A percentile compares a stretch with the other conserved stretches of the same genome.
phyloP scores from a whole-genome alignment of 2,113 vertebrate genomes.

The Nycticryphes semicollaris region DNA sequence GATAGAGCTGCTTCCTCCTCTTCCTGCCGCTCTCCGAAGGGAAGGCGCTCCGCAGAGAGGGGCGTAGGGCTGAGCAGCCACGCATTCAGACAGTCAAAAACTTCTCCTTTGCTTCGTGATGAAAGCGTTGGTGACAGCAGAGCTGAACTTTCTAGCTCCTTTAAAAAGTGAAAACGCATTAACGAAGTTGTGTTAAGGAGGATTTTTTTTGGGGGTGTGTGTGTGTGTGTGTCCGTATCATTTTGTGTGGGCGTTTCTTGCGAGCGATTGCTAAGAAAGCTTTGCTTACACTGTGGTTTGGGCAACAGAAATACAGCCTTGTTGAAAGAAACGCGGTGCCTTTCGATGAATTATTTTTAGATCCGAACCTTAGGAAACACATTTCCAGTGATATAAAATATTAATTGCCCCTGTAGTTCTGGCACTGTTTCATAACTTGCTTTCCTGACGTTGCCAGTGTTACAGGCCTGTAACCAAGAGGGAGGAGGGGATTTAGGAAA shows the following conservation, averaged over 20 bases:
- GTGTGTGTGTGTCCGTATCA: not conserved
- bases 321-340: not conserved
- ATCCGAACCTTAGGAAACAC: slow-evolving; percentile 62
- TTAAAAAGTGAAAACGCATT: not conserved
- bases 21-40: fast-evolving
- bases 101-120: not conserved
- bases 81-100: not conserved
- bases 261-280: not conserved
- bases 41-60: fast-evolving
- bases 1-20: not conserved
- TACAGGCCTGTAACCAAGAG: not conserved
- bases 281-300: not conserved
- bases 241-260: not conserved
- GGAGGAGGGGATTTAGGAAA: not conserved
- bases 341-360: slow-evolving; percentile 69
- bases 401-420: slow-evolving; percentile 54
- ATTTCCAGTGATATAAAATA: slow-evolving; percentile 66
- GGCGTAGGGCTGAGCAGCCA: not conserved
- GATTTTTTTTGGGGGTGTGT: not conserved
- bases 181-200: not conserved
- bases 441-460: not conserved
- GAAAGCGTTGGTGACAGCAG: not conserved
- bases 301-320: not conserved
- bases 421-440: slow-evolving; percentile 44
- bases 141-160: not conserved